Conservation (phyloP, 2,888 invertebrate species). For the Encarsia formosa region DNA sequence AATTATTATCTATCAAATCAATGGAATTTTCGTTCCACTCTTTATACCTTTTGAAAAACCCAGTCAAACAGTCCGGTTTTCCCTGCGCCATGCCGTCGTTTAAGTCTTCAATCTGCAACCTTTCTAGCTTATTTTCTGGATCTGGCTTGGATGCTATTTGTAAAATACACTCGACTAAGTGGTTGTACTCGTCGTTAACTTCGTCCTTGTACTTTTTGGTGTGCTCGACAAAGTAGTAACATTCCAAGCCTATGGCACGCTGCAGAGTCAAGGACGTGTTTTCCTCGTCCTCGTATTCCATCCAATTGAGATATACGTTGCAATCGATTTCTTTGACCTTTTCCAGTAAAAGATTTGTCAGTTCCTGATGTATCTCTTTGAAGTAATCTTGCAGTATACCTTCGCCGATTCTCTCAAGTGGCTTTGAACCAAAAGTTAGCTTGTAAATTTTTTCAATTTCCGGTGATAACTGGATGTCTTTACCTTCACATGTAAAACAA, state of each 20-base stretch:
- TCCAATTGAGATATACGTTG: slow-evolving; percentile 42
- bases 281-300: slow-evolving; percentile 37
- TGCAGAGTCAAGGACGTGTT: slow-evolving; percentile 38
- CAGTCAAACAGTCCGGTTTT: slow-evolving; percentile 31
- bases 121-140: slow-evolving; percentile 10
- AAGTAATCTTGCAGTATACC: slow-evolving; percentile 24
- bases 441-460: slow-evolving; percentile 34
- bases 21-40: slow-evolving; percentile 39
- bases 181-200: slow-evolving; percentile 29
- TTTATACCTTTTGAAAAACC: slow-evolving; percentile 34
- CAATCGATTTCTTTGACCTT: slow-evolving; percentile 40
- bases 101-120: slow-evolving; percentile 34
- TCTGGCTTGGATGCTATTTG: slow-evolving; percentile 38
- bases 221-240: slow-evolving; percentile 36
- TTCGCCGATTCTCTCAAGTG: slow-evolving; percentile 27
- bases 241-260: slow-evolving; percentile 40
- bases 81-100: slow-evolving; percentile 28
- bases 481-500: slow-evolving; percentile 29
- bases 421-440: slow-evolving; percentile 37
- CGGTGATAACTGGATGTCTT: background rate
- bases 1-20: slow-evolving; percentile 29
- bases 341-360: slow-evolving; percentile 34
- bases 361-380: slow-evolving; percentile 30
- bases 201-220: slow-evolving; percentile 27
- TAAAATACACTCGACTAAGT: slow-evolving; percentile 36